phyloP scores from a whole-genome alignment of 2,888 invertebrate genomes.

The Dryadula phaetusa region DNA sequence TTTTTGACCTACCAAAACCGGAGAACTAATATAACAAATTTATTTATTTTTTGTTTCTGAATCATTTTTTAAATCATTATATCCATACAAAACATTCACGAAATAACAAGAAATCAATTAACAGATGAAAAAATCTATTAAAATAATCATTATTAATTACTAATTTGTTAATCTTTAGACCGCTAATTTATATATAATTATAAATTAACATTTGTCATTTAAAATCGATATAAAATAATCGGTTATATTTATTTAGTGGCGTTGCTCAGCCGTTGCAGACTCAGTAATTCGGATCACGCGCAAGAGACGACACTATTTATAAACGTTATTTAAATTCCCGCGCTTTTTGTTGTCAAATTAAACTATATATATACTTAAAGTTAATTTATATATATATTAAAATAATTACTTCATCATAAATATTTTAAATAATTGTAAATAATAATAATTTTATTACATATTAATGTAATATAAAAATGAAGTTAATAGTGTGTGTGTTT shows the following conservation, averaged over 20 bases:
- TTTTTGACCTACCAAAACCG: no score
- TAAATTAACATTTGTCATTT: not conserved
- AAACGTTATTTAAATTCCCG: not conserved
- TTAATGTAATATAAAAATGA: constrained; percentile 28
- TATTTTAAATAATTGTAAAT: not conserved
- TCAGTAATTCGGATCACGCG: constrained; percentile 24
- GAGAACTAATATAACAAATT: no score
- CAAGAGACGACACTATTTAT: constrained; percentile 10
- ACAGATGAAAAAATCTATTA: not conserved
- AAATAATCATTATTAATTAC: not conserved
- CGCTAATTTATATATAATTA: no score
- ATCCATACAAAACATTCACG: no score
- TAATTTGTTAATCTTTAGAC: not conserved
- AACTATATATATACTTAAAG: not conserved
- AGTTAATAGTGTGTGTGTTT: constrained; percentile 28
- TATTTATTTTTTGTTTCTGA: no score
- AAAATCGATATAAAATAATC: constrained; percentile 14
- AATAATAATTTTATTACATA: not conserved
- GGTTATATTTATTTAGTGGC: constrained; percentile 4
- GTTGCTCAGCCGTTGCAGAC: not conserved
- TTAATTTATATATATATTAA: not conserved
- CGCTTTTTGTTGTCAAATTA: constrained; percentile 9
- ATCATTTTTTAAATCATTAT: no score
- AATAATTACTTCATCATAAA: not conserved
- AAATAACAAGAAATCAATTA: not conserved